Evolutionary conservation across 2,113 vertebrate species (phyloP), one percentile per base, ranked within the genome.

Genomic region (Antechinus flavipes): DNA sequence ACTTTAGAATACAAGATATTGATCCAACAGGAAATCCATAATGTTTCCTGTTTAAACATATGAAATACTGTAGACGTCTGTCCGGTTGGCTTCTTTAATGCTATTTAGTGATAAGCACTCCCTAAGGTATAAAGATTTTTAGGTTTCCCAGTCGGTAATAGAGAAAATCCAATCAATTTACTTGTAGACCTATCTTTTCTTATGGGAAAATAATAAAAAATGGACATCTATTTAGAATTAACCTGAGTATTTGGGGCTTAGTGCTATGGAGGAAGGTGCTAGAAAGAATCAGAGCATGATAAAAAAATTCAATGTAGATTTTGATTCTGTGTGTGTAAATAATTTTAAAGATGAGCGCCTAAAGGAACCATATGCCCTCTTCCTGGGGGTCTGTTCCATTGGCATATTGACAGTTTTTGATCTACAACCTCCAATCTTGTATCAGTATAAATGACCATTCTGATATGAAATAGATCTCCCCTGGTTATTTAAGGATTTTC

Each of bases 211-310:
- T 84, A 42, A 84, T 84, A 84, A 89, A 95, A 92, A 95, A 89
- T 23, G 12, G 89, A 53, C 93, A 42, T 90, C 19, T 95, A 47
- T 96, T 94, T 24, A 94, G 68, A 95, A 95, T 95, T 93, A 19
- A 68, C 95, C 95, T 94, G 97, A 96, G 97, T 52, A 96, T 89
- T 93, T 98, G 76, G 56, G 76, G 97, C 96, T 91, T 23, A 95
- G 91, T 97, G 93, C 96, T 97, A 56, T 91, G 90, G 53, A 55
- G 56, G 25, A 19, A 90, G 93, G 97, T 95, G 42, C 27, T 93
- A 89, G 68, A 97, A 95, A 96, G 26, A 61, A 1, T 94, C 30
- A 42, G 16, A 84, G 19, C 16, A 84, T 42, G 35, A 84, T 23
- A 84, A 84, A 84, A 84, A 23, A 35, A 84, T 0, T 42, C 68